Percentiles rank a stretch among this genome's conserved stretches.
Evolutionary conservation across 2,888 invertebrate genomes (phyloP).

Genomic region (Cephonodes hylas): DNA sequence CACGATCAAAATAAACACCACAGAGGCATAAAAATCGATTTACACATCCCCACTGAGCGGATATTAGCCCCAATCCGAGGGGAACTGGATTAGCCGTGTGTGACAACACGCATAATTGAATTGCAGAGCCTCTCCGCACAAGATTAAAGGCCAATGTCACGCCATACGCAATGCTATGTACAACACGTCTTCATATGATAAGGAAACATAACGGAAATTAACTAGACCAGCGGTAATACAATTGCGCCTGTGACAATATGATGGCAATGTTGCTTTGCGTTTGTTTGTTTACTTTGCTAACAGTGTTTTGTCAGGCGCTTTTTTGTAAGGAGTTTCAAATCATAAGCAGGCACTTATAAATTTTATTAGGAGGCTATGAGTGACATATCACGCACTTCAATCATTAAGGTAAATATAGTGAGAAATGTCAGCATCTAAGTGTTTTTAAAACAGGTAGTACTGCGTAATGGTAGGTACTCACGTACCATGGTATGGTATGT

Average conservation of each 20-base stretch:
- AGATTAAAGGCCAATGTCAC: conserved; percentile 1
- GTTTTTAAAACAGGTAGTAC: no score
- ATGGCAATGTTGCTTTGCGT: not conserved
- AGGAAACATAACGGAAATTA: conserved; percentile 2
- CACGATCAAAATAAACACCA: not conserved
- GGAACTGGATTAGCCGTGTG: not conserved
- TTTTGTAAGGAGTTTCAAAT: no score
- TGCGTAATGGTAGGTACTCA: no score
- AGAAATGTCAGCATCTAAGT: no score
- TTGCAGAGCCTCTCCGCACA: not conserved
- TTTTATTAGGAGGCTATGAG: no score
- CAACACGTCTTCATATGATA: not conserved
- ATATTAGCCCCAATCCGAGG: not conserved
- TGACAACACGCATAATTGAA: not conserved
- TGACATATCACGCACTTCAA: no score
- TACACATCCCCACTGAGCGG: not conserved
- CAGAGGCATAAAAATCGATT: not conserved
- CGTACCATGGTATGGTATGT: no score
- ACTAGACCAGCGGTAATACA: not conserved
- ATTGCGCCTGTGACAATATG: not conserved
- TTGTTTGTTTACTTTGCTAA: not conserved
- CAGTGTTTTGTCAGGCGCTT: no score
- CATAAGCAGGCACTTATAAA: no score
- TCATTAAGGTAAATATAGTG: no score
- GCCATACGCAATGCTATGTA: not conserved